Evolutionary conservation across 2,888 invertebrate genomes (phyloP).

Genomic region (Augiades crinisus): DNA sequence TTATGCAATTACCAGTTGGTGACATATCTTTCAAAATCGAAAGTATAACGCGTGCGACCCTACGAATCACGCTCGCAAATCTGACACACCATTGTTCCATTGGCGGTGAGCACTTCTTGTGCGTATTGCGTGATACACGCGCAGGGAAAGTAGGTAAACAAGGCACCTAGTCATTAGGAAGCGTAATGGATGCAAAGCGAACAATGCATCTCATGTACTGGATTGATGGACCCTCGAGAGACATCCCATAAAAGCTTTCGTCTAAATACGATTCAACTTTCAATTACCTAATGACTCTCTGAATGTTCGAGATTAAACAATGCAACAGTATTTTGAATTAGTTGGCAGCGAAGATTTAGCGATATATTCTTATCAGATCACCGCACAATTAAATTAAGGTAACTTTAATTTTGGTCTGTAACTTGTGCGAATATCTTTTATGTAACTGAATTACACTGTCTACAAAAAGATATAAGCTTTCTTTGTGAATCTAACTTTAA

Average conservation of each 20-base stretch:
- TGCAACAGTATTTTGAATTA: neutral
- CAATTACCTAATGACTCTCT: constrained; percentile 12
- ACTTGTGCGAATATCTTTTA: neutral
- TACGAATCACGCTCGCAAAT: constrained; percentile 34
- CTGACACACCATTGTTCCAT: constrained; percentile 50
- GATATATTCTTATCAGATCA: constrained; percentile 7
- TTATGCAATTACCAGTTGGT: constrained; percentile 6
- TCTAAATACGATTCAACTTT: constrained; percentile 19
- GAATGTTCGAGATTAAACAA: constrained; percentile 6
- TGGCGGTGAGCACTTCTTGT: constrained; percentile 31
- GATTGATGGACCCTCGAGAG: constrained; percentile 19
- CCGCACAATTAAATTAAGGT: neutral
- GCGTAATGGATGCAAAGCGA: constrained; percentile 37
- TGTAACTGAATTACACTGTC: neutral
- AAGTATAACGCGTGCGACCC: constrained; percentile 39
- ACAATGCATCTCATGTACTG: constrained; percentile 36
- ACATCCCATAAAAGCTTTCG: neutral
- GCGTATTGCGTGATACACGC: constrained; percentile 47
- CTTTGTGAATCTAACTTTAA: too few species aligned
- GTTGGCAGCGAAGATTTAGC: constrained; percentile 15
- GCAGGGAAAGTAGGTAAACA: constrained; percentile 54
- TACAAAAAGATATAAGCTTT: neutral
- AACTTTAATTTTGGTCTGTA: neutral
- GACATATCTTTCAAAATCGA: constrained; percentile 34
- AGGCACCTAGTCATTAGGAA: constrained; percentile 44